A percentile compares a stretch with the other conserved stretches of the same genome.
Evolutionary conservation across 2,797 vertebrate genomes (phyloP).

Genomic region (Phalanger gymnotis): DNA sequence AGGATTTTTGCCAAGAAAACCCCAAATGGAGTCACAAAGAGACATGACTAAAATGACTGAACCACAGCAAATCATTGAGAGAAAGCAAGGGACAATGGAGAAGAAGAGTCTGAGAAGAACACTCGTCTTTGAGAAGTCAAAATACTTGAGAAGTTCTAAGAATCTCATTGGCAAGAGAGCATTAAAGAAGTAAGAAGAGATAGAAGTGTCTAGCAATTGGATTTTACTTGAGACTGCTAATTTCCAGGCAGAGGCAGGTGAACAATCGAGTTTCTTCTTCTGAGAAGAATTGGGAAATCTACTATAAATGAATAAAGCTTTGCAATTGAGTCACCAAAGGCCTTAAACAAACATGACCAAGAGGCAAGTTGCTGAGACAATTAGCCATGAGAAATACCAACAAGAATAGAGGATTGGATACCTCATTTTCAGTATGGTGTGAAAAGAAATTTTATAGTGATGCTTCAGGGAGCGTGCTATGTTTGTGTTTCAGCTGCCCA

Average conservation of each 20-base stretch:
- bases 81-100: not conserved
- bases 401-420: not conserved
- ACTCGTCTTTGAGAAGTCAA: not conserved
- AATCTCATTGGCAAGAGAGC: not conserved
- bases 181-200: not conserved
- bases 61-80: not conserved
- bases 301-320: not conserved
- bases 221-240: not conserved
- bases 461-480: not conserved
- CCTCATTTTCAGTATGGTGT: not conserved
- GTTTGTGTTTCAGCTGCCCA: not conserved
- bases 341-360: not conserved
- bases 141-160: not conserved
- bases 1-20: not conserved
- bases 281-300: not conserved
- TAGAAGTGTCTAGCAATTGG: not conserved
- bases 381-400: not conserved
- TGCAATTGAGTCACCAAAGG: not conserved
- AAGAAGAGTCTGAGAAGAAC: not conserved
- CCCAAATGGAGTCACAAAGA: not conserved
- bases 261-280: not conserved
- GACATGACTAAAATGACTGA: not conserved
- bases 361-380: not conserved
- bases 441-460: not conserved
- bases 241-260: not conserved